These are phyloP conservation scores for Sarcoramphus papa DNA, from an alignment of 2,797 vertebrate species.

Conservation along the genomic window DNA sequence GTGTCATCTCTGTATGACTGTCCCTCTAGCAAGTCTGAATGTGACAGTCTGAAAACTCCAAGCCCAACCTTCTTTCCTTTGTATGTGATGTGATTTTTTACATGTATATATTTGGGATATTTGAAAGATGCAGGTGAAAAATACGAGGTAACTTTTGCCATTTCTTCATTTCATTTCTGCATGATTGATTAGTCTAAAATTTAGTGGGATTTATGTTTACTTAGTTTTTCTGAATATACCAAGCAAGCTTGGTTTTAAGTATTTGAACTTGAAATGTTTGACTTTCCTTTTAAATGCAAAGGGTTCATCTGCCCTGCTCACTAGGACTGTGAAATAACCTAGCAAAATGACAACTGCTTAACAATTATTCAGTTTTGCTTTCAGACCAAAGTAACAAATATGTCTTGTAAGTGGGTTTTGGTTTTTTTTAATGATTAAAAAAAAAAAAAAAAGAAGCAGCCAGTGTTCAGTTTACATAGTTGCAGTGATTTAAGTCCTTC, in stretches of 20 bases:
- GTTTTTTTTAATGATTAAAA: fast-evolving
- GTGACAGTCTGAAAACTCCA: neutral
- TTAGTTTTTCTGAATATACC: neutral
- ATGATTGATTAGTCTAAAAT: neutral
- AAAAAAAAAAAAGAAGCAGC: too few species aligned
- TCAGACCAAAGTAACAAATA: neutral
- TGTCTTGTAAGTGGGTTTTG: neutral
- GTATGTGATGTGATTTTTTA: neutral
- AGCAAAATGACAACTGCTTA: neutral
- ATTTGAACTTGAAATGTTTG: neutral
- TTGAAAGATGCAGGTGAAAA: neutral
- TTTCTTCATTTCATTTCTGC: neutral
- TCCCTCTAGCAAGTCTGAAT: neutral
- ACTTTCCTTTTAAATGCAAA: neutral
- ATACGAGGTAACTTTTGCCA: neutral
- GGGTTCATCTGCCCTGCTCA: neutral
- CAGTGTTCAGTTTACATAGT: neutral
- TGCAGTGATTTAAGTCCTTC: neutral
- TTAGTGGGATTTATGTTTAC: neutral
- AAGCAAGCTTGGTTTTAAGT: neutral
- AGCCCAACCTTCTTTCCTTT: neutral
- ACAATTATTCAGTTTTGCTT: neutral
- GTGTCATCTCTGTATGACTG: neutral
- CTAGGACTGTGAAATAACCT: neutral
- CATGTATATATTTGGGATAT: neutral